These are phyloP conservation scores for Meteorus colon DNA, from an alignment of 2,888 invertebrate genomes.

Conservation along the genomic window DNA sequence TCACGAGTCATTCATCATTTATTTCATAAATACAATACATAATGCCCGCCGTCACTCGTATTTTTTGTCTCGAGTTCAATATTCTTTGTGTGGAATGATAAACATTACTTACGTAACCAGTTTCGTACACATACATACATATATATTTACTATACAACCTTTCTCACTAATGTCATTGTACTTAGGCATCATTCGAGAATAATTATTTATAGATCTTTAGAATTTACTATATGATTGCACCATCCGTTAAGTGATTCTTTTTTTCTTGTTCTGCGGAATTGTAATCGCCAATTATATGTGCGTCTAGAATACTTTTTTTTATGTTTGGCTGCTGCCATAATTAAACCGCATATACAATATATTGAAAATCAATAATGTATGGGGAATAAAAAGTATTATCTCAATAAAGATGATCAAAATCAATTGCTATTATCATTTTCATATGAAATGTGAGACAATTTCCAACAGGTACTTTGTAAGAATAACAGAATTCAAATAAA, in stretches of 20 bases:
- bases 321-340: not conserved
- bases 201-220: conserved; percentile 29
- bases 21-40: not conserved
- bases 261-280: conserved; percentile 5
- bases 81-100: conserved; percentile 15
- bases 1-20: conserved; percentile 30
- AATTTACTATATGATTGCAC: not conserved
- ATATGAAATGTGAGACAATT: not conserved
- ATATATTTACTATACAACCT: conserved; percentile 1
- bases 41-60: not conserved
- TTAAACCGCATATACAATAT: not conserved
- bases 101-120: conserved; percentile 26
- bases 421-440: not conserved
- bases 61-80: conserved; percentile 6
- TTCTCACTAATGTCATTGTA: conserved; percentile 26
- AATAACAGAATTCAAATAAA: not conserved
- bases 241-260: not conserved
- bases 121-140: not conserved
- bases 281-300: not conserved
- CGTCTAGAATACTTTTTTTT: conserved; percentile 17
- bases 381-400: conserved; percentile 26
- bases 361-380: not conserved
- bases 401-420: conserved; percentile 27
- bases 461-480: not conserved
- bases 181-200: conserved; percentile 23